These are phyloP conservation scores for Ispidina lecontei DNA, from an alignment of 2,797 vertebrate genomes.

Conservation along the genomic window DNA sequence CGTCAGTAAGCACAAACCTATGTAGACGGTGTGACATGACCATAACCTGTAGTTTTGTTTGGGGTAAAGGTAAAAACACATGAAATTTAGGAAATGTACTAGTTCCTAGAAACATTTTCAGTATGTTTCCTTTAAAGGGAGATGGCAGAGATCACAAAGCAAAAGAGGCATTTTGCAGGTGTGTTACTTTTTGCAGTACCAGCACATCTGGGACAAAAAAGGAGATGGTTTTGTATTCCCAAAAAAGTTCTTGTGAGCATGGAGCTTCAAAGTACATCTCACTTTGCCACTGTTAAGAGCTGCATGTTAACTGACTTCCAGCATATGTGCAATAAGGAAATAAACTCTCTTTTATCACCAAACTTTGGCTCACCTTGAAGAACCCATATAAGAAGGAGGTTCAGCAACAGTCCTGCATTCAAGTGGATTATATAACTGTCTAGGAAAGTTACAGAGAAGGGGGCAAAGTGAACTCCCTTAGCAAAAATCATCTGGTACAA, in stretches of 20 bases:
- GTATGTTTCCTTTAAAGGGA: not conserved
- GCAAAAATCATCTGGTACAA: not conserved
- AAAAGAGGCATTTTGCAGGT: not conserved
- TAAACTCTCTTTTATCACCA: not conserved
- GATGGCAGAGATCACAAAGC: not conserved
- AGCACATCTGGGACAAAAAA: not conserved
- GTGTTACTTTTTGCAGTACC: not conserved
- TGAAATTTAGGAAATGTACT: not conserved
- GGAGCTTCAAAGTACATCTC: not conserved
- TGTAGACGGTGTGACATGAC: rapidly evolving
- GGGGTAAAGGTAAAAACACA: not conserved
- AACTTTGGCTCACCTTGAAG: not conserved
- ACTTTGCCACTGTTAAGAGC: not conserved
- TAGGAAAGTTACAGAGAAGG: not conserved
- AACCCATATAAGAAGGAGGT: not conserved
- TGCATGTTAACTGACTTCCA: not conserved
- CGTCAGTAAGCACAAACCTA: not conserved
- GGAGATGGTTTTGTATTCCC: not conserved
- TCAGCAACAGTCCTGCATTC: not conserved
- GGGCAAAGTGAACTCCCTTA: not conserved
- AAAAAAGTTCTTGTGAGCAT: not conserved
- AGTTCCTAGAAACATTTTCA: not conserved
- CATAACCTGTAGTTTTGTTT: not conserved
- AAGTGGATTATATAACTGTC: not conserved
- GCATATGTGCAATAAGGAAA: not conserved